Percentiles rank a stretch among this genome's conserved stretches.
Evolutionary conservation across 2,888 invertebrate genomes (phyloP).

Genomic region (Drosophila mettleri): DNA sequence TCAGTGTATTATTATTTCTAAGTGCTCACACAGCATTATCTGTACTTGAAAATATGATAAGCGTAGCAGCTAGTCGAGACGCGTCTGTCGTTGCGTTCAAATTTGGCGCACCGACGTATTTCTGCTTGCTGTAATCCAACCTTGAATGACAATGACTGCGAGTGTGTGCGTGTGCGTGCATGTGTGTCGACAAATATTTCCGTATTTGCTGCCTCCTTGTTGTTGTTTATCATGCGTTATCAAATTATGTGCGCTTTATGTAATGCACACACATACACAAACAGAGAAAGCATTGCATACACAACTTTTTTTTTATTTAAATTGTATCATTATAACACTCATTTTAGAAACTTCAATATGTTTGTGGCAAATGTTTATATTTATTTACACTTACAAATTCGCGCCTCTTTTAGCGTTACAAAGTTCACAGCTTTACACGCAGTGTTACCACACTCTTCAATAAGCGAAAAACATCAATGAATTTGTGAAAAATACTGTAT

Average conservation of each 20-base stretch:
- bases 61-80: not conserved
- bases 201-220: constrained; percentile 41
- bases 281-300: not conserved
- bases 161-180: constrained; percentile 7
- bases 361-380: not conserved
- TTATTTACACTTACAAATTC: constrained; percentile 35
- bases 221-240: constrained; percentile 55
- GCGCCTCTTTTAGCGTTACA: constrained; percentile 38
- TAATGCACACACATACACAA: constrained; percentile 40
- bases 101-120: constrained; percentile 4
- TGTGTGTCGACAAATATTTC: constrained; percentile 38
- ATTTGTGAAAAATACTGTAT: constrained; percentile 7
- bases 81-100: not conserved
- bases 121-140: constrained; percentile 33
- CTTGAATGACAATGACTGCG: constrained; percentile 58
- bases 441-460: constrained; percentile 30
- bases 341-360: no score
- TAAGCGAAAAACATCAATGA: not conserved
- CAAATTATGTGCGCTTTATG: constrained; percentile 48
- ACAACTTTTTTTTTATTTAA: not conserved
- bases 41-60: constrained; percentile 22
- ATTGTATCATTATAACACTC: no score
- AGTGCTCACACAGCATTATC: constrained; percentile 13
- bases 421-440: constrained; percentile 23
- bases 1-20: not conserved